These are phyloP conservation scores for Plectrocnemia conspersa DNA, from an alignment of 1,140 invertebrate species.

Conservation along the genomic window DNA sequence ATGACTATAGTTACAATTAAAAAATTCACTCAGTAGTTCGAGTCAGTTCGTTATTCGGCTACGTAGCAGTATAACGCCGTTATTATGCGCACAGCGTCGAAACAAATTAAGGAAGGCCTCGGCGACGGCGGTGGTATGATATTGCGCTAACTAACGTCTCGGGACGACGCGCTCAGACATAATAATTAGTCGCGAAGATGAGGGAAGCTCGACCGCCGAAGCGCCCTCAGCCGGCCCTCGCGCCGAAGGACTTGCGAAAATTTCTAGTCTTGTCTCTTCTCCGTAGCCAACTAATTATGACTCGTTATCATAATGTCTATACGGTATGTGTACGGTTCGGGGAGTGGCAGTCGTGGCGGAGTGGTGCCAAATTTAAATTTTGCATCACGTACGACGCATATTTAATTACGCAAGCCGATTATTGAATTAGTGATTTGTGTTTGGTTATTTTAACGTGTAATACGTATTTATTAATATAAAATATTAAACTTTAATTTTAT, in stretches of 20 bases:
- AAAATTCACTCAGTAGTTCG: neutral
- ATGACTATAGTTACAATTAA: too few relatives aligned
- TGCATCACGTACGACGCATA: too few relatives aligned
- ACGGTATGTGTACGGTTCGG: neutral
- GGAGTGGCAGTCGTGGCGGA: neutral
- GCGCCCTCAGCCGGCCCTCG: too few relatives aligned
- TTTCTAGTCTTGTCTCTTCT: neutral
- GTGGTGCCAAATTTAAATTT: too few relatives aligned
- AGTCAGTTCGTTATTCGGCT: neutral
- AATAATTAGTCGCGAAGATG: conserved; percentile 29
- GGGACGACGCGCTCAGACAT: conserved; percentile 18
- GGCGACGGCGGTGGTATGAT: conserved; percentile 7
- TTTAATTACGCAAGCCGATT: too few relatives aligned
- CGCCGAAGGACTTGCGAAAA: neutral
- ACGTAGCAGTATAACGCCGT: neutral
- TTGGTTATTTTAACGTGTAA: too few relatives aligned
- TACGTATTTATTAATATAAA: too few relatives aligned
- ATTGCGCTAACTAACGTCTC: conserved; percentile 23
- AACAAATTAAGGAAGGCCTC: conserved; percentile 26
- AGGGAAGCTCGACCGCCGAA: too few relatives aligned
- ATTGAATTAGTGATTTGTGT: too few relatives aligned
- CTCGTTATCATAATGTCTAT: conserved; percentile 17
- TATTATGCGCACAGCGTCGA: conserved; percentile 30
- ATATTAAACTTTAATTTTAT: too few relatives aligned
- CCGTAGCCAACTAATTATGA: conserved; percentile 6